Percentiles rank a stretch among this genome's conserved stretches.
Evolutionary conservation across 2,888 invertebrate species (phyloP).

Genomic region (Caenorhabditis japonica): DNA sequence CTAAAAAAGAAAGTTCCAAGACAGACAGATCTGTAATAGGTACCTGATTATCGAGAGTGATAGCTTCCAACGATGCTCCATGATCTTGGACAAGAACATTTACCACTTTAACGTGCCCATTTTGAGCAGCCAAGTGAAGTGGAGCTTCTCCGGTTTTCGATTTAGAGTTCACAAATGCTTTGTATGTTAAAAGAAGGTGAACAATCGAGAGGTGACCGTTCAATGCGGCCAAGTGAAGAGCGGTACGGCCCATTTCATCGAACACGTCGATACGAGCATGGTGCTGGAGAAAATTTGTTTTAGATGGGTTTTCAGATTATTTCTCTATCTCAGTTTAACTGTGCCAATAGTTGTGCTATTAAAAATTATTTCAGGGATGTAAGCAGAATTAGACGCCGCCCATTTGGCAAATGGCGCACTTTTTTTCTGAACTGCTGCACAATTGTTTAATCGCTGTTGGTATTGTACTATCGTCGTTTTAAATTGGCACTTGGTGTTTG

Average conservation of each 20-base stretch:
- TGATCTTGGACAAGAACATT: slow-evolving; percentile 90
- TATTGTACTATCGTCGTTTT: no score
- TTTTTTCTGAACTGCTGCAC: no score
- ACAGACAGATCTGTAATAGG: no score
- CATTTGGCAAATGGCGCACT: no score
- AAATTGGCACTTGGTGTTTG: no score
- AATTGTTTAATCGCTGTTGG: no score
- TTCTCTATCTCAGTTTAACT: no score
- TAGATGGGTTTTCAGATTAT: no score
- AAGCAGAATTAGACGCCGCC: no score
- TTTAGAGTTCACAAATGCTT: slow-evolving; percentile 98
- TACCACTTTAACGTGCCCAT: slow-evolving; percentile 88
- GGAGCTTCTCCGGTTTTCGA: slow-evolving; percentile 96
- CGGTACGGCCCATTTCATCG: slow-evolving; percentile 91
- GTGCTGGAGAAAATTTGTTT: slow-evolving; percentile 83
- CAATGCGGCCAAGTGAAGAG: slow-evolving; percentile 90
- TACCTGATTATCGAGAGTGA: slow-evolving; percentile 90
- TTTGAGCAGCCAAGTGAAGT: slow-evolving; percentile 90
- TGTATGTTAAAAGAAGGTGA: slow-evolving; percentile 87
- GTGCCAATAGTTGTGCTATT: no score
- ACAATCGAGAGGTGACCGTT: slow-evolving; percentile 86
- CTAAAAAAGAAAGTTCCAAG: slow-evolving; percentile 57
- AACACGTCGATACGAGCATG: slow-evolving; percentile 99
- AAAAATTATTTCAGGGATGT: no score
- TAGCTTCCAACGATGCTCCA: slow-evolving; percentile 88